A percentile compares a stretch with the other conserved stretches of the same genome.
phyloP scores from a whole-genome alignment of 2,888 invertebrate genomes.

The Muscina levida region DNA sequence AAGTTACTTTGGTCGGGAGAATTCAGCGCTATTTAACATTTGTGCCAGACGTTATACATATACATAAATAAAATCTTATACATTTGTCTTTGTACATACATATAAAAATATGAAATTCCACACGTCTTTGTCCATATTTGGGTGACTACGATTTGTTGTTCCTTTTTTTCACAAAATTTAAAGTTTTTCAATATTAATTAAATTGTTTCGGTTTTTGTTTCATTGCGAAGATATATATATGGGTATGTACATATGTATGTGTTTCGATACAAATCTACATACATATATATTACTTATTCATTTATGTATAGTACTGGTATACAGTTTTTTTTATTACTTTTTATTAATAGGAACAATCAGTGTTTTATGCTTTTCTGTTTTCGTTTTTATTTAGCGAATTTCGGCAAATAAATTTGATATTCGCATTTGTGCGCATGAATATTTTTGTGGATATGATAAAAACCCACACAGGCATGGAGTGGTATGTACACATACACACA shows the following conservation, averaged over 20 bases:
- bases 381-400: conserved; percentile 1
- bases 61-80: not conserved
- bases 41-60: too few species aligned
- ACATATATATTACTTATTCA: not conserved
- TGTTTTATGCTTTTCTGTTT: not conserved
- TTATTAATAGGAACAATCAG: too few species aligned
- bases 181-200: conserved; percentile 20
- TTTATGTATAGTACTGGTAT: too few species aligned
- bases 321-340: too few species aligned
- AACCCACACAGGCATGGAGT: not conserved
- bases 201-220: not conserved
- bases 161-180: not conserved
- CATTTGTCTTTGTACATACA: not conserved
- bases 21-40: too few species aligned
- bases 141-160: conserved; percentile 6
- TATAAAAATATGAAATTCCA: not conserved
- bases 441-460: conserved; percentile 45
- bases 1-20: too few species aligned
- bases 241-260: not conserved
- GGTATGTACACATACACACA: not conserved
- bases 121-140: conserved; percentile 2
- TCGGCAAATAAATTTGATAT: conserved; percentile 46
- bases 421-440: conserved; percentile 61
- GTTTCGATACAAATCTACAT: not conserved
- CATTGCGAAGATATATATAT: not conserved